Evolutionary conservation across 1,140 invertebrate species (phyloP), one percentile per base, ranked within the genome.

Genomic region (Phenacoccus solenopsis): DNA sequence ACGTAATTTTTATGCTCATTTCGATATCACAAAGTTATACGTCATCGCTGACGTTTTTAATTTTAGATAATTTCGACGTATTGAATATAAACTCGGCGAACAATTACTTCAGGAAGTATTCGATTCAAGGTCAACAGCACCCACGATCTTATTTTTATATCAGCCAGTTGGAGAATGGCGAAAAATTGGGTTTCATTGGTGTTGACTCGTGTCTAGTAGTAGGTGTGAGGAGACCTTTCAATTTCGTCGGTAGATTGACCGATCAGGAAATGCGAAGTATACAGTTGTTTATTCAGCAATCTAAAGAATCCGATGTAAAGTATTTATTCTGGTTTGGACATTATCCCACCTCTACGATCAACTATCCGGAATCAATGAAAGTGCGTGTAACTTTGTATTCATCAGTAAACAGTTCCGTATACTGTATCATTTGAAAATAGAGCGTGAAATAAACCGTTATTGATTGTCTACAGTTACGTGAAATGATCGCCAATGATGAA

Each of bases 51-150:
- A n/a, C n/a, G n/a, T n/a, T n/a, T n/a, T n/a, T n/a, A n/a, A n/a
- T n/a, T 87, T 30, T 80, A 95, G 93, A 96, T 85, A 93, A 93
- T 78, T 96, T 96, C 80, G 90, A 94, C 80, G 88, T 94, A 38
- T 81, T 86, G 64, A 80, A 84, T 73, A 76, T 85, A 68, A 81
- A 85, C 70, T 86, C 88, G 3, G 80, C 84, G 73, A 82, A 87
- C 73, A 94, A 94, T 79, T 91, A 85, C 77, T 95, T 86, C 76
- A 83, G 85, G 74, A 87, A 88, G 73, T 94, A 89, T 78, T 94
- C 92, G 71, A 82, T 89, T 49, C 90, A 93, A 82, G 92, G 92
- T 10, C 75, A 75, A 59, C 78, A 79, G 1, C 80, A 93, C 79
- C 79, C 83, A 16, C 82, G 86, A 61, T 94, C 92, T 2, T 96